Base-by-base conservation (phyloP, 2,113 vertebrate genomes). In the Acrocephalus kingi region DNA sequence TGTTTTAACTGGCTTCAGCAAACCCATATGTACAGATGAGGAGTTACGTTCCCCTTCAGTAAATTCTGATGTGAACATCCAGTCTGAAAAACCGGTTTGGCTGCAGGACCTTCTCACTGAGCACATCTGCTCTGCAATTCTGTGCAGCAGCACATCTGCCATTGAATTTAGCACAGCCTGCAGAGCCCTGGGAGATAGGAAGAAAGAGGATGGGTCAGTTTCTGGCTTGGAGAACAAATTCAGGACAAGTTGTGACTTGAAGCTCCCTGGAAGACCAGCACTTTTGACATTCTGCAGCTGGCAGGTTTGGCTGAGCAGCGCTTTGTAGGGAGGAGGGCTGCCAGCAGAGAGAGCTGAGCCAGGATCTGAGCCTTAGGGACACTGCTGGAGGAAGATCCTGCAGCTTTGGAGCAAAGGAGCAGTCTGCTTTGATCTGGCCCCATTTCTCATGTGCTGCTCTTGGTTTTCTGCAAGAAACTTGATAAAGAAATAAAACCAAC, bases 1-100 rank as follows among this genome's bases (percentile, higher is more conserved):
- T 79, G 52, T 75, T 94, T 94, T 82, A 87, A 41, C 77, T 78
- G 87, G 84, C 81, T 87, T 75, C 78, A 90, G 71, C 71, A 69
- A 92, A 43, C 28, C 71, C 87, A 15, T 54, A 64, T 58, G 79
- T 28, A 68, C 45, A 87, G 54, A 37, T 49, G n/a, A 93, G 77
- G 84, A 94, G 43, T 43, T 87, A 45, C 4, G 2, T 43, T 87
- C 66, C 82, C 78, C 88, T 66, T 13, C 73, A 91, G 81, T 94
- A 77, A 88, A 69, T 83, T 54, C 37, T 69, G 66, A 62, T 77
- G 71, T 79, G 63, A 95, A n/a, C 75, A 66, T 91, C 78, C 54
- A 85, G 69, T 5, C 74, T 79, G 78, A 85, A 85, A 72, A 72
- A 59, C 52, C 3, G 6, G n/a, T 68, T 87, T 88, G 69, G 71